Conservation (phyloP, 2,113 vertebrate genomes). For the Ornithorhynchus anatinus region DNA sequence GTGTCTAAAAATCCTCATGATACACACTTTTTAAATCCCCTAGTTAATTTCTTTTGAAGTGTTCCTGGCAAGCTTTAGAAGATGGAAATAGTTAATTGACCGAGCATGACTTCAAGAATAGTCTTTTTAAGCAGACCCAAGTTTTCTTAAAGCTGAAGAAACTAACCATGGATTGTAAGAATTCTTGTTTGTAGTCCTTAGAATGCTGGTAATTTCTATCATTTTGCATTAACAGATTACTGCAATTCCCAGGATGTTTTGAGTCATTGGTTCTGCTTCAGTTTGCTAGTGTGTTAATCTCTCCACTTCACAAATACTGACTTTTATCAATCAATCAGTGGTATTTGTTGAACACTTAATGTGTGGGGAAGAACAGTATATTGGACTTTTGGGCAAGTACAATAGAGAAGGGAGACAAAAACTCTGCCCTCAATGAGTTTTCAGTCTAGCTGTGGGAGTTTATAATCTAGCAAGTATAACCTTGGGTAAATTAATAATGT, state of each 20-base stretch:
- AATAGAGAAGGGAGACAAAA: no score
- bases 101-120: background rate
- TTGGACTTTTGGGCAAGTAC: no score
- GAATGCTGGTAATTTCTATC: background rate
- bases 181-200: background rate
- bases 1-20: background rate
- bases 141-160: background rate
- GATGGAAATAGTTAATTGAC: background rate
- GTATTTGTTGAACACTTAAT: no score
- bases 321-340: conserved; percentile 34
- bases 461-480: background rate
- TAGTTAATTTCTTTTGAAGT: background rate
- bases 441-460: no score
- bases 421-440: no score
- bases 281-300: background rate
- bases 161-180: background rate
- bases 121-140: background rate
- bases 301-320: conserved; percentile 15
- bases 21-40: background rate
- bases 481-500: conserved; percentile 20
- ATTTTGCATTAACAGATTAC: background rate
- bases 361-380: no score
- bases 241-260: background rate
- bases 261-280: background rate
- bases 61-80: background rate